These are phyloP conservation scores for Odontocerum albicorne DNA, from an alignment of 2,888 invertebrate species.

Conservation along the genomic window DNA sequence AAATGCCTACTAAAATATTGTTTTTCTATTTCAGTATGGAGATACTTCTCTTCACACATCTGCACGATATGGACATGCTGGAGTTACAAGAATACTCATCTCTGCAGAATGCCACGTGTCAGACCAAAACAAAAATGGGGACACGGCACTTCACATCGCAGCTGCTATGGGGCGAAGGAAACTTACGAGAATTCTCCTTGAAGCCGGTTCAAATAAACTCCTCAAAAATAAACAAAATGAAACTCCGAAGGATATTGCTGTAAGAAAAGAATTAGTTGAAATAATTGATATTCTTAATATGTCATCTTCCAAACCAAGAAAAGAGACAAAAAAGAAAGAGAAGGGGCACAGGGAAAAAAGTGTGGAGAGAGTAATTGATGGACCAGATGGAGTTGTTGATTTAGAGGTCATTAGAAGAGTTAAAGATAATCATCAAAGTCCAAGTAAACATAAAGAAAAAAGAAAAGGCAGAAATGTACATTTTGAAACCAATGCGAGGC, in stretches of 20 bases:
- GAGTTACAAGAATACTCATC: slow-evolving; percentile 90
- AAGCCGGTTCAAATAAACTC: slow-evolving; percentile 74
- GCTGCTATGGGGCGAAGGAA: slow-evolving; percentile 93
- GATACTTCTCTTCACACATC: slow-evolving; percentile 94
- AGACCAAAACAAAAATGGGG: slow-evolving; percentile 94
- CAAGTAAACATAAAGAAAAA: slow-evolving; percentile 49
- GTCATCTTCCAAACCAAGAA: slow-evolving; percentile 50
- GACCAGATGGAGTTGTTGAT: slow-evolving; percentile 47
- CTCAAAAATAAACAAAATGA: slow-evolving; percentile 83
- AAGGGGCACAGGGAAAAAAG: slow-evolving; percentile 50
- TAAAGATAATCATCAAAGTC: slow-evolving; percentile 41
- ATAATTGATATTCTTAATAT: slow-evolving; percentile 77
- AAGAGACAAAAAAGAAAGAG: slow-evolving; percentile 45
- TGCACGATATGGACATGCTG: slow-evolving; percentile 94
- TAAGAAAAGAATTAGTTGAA: slow-evolving; percentile 82
- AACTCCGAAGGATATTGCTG: slow-evolving; percentile 86
- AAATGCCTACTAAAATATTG: too few relatives aligned
- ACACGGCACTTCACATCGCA: slow-evolving; percentile 91
- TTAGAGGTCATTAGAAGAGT: slow-evolving; percentile 45
- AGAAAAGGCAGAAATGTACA: slow-evolving; percentile 59
- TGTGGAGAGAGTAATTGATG: slow-evolving; percentile 58
- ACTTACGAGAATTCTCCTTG: slow-evolving; percentile 85
- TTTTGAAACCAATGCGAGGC: slow-evolving; percentile 54
- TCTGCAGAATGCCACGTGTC: slow-evolving; percentile 86
- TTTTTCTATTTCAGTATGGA: slow-evolving; percentile 71